phyloP scores from a whole-genome alignment of 2,797 vertebrate species.

The Coluber constrictor region DNA sequence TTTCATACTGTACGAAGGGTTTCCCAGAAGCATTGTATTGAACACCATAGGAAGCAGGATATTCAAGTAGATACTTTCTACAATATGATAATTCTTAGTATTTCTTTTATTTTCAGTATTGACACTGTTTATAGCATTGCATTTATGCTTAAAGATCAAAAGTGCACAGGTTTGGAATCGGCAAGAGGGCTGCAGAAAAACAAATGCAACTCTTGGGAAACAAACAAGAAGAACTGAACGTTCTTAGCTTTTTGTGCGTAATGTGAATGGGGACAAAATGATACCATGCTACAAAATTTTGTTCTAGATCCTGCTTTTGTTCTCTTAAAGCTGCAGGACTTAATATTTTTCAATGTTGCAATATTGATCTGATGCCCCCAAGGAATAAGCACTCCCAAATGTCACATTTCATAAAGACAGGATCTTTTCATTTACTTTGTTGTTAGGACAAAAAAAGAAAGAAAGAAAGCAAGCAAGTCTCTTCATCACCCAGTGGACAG shows the following conservation, averaged over 20 bases:
- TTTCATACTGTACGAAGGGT: neutral
- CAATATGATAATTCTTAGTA: neutral
- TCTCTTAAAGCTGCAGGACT: neutral
- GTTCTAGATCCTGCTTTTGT: neutral
- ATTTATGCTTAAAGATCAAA: neutral
- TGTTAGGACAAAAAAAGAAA: neutral
- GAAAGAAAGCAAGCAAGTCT: neutral
- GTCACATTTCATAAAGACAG: neutral
- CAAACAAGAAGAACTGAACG: neutral
- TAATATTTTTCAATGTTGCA: neutral
- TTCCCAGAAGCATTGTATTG: neutral
- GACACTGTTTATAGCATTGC: neutral
- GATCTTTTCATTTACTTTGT: conserved; percentile 12
- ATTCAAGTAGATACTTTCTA: neutral
- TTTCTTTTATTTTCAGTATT: neutral
- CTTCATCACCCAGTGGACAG: neutral
- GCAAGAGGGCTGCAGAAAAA: neutral
- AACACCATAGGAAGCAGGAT: neutral
- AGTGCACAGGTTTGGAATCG: neutral
- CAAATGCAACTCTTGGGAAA: neutral
- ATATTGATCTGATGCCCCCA: neutral
- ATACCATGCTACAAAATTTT: neutral
- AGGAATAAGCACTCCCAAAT: neutral
- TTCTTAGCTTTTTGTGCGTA: neutral
- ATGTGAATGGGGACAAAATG: neutral